These are phyloP conservation scores for Sebastes baramenuke DNA, from an alignment of 2,797 vertebrate species.

Conservation along the genomic window DNA sequence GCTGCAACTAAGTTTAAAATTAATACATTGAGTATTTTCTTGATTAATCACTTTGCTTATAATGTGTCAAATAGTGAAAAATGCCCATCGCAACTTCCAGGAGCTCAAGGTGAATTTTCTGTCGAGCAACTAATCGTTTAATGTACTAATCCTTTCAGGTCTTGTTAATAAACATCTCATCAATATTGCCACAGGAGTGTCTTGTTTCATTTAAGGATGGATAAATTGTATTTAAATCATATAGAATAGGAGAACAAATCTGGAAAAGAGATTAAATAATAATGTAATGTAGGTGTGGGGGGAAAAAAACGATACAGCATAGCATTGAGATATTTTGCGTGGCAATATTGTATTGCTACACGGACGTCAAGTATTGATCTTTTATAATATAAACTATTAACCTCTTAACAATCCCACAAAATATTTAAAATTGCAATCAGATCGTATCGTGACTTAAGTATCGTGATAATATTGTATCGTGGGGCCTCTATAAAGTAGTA, in stretches of 20 bases:
- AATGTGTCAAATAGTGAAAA: neutral
- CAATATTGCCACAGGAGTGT: neutral
- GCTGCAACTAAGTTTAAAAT: no score
- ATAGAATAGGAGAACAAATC: neutral
- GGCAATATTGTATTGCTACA: no score
- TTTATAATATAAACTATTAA: no score
- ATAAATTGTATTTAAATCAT: neutral
- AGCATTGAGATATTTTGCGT: no score
- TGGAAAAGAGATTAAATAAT: neutral
- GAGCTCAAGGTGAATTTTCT: neutral
- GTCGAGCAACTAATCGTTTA: neutral
- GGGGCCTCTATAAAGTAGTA: no score
- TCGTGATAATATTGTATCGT: no score
- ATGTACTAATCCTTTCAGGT: neutral
- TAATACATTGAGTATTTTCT: neutral
- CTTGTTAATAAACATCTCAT: neutral
- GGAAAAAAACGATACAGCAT: rapidly evolving
- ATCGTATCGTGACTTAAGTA: no score
- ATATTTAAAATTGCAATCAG: no score
- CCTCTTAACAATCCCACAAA: no score
- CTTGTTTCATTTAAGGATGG: neutral
- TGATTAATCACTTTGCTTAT: neutral
- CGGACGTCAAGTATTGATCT: no score
- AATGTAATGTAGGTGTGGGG: neutral
- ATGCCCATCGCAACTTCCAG: neutral